These are phyloP conservation scores for Acipenser ruthenus DNA, from an alignment of 2,797 vertebrate genomes.

Conservation along the genomic window DNA sequence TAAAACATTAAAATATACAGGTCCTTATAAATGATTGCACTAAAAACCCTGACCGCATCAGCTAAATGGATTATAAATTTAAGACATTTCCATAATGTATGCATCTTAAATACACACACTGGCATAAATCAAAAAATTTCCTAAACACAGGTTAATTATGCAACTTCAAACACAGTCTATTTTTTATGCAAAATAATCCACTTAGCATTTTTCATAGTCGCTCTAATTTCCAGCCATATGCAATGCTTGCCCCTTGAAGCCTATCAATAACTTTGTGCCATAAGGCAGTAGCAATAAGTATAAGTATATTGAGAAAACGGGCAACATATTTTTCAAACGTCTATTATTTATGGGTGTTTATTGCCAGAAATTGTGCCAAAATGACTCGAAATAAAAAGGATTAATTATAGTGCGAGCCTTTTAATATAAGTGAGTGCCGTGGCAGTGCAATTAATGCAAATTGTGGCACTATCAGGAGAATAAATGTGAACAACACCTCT, in stretches of 20 bases:
- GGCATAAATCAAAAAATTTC: slow-evolving; percentile 95
- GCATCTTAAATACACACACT: slow-evolving; percentile 85
- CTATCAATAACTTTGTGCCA: slow-evolving; percentile 84
- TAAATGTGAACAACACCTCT: slow-evolving; percentile 76
- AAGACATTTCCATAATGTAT: slow-evolving; percentile 96
- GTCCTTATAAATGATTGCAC: slow-evolving; percentile 94
- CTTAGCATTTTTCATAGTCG: slow-evolving; percentile 82
- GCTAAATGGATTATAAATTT: slow-evolving; percentile 99
- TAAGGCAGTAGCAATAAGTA: slow-evolving; percentile 73
- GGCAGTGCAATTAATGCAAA: slow-evolving; percentile 93
- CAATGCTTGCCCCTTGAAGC: slow-evolving; percentile 65
- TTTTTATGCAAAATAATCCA: slow-evolving; percentile 99
- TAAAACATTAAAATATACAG: slow-evolving; percentile 86
- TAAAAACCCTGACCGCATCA: slow-evolving; percentile 94
- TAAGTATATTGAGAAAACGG: slow-evolving; percentile 77
- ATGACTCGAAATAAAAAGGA: slow-evolving; percentile 91
- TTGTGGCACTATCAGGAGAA: slow-evolving; percentile 79
- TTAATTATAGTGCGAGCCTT: slow-evolving; percentile 92
- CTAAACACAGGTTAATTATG: slow-evolving; percentile 98
- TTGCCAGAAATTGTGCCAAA: slow-evolving; percentile 99
- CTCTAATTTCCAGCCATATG: slow-evolving; percentile 63
- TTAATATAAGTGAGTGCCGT: slow-evolving; percentile 99
- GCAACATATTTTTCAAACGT: slow-evolving; percentile 76
- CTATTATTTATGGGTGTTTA: slow-evolving; percentile 95
- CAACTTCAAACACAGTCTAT: slow-evolving; percentile 87